Conservation (phyloP, 2,888 invertebrate genomes). For the Cephus sareptanus region DNA sequence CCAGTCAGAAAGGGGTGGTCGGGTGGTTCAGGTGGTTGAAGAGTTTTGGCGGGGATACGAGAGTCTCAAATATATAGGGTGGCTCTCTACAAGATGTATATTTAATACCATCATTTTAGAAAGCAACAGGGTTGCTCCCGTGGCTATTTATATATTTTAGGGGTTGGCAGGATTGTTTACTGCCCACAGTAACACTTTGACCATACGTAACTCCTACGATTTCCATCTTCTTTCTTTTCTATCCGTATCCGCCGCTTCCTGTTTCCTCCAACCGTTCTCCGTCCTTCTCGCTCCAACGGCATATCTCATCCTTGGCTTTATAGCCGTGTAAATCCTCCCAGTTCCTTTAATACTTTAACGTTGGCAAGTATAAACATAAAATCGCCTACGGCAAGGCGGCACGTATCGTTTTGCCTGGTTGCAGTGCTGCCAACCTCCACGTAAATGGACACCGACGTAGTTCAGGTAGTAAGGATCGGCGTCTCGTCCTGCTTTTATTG, state of each 20-base stretch:
- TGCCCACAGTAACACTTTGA: slow-evolving; percentile 13
- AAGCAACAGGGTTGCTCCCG: slow-evolving; percentile 33
- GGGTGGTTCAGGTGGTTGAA: background rate
- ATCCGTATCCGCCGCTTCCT: background rate
- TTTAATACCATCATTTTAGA: slow-evolving; percentile 56
- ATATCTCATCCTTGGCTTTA: slow-evolving; percentile 46
- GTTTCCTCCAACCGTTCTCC: background rate
- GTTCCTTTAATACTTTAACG: slow-evolving; percentile 45
- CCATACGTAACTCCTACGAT: too few relatives aligned
- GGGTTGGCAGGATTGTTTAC: slow-evolving; percentile 48
- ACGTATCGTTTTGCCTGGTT: slow-evolving; percentile 19
- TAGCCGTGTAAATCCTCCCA: slow-evolving; percentile 44
- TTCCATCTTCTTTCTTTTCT: too few relatives aligned
- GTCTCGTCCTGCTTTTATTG: slow-evolving; percentile 10
- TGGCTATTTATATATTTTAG: slow-evolving; percentile 46
- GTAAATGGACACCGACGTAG: slow-evolving; percentile 9
- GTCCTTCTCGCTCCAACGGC: background rate
- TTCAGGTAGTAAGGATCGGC: slow-evolving; percentile 7
- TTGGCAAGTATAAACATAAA: slow-evolving; percentile 38
- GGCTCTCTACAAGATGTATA: slow-evolving; percentile 47
- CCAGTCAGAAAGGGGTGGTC: background rate
- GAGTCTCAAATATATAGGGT: slow-evolving; percentile 11
- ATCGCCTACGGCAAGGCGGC: slow-evolving; percentile 18
- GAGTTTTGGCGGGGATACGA: background rate
- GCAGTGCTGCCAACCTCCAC: slow-evolving; percentile 26